phyloP scores from a whole-genome alignment of 2,113 vertebrate genomes.

The Geothlypis trichas region DNA sequence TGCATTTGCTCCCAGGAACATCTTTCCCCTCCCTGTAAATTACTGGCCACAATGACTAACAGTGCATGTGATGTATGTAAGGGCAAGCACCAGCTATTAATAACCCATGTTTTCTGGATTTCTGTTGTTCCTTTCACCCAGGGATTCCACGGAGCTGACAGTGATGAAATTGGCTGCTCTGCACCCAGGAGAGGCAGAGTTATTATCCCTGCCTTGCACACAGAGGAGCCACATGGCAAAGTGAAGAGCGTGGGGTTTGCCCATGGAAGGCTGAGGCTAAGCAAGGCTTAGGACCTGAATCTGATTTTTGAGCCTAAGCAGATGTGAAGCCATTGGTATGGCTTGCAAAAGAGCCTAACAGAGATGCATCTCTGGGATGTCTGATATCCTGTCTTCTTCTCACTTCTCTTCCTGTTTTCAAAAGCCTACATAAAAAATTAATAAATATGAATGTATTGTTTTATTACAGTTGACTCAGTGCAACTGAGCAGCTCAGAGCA shows the following conservation, averaged over 20 bases:
- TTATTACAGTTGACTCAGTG: slow-evolving; percentile 40
- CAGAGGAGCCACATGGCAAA: neutral
- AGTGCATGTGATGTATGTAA: slow-evolving; percentile 15
- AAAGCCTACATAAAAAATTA: slow-evolving; percentile 42
- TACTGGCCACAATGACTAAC: slow-evolving; percentile 32
- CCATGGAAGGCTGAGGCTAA: neutral
- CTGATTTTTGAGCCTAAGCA: neutral
- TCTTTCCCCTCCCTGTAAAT: slow-evolving; percentile 17
- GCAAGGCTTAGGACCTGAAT: neutral
- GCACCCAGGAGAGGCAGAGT: slow-evolving; percentile 20
- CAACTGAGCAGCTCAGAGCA: neutral
- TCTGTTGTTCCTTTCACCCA: slow-evolving; percentile 32
- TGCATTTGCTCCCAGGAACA: neutral
- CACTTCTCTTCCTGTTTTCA: slow-evolving; percentile 11
- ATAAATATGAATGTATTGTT: slow-evolving; percentile 26
- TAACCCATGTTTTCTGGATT: slow-evolving; percentile 36
- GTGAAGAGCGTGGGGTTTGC: neutral
- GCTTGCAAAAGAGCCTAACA: neutral
- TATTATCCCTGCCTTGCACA: neutral
- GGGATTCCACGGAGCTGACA: slow-evolving; percentile 37
- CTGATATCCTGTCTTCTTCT: neutral
- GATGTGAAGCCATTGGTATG: neutral
- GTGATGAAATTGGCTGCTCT: neutral
- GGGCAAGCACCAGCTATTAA: slow-evolving; percentile 49
- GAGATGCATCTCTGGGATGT: neutral